A percentile compares a stretch with the other conserved stretches of the same genome.
phyloP scores from a whole-genome alignment of 2,888 invertebrate genomes.

The Phengaris arion region DNA sequence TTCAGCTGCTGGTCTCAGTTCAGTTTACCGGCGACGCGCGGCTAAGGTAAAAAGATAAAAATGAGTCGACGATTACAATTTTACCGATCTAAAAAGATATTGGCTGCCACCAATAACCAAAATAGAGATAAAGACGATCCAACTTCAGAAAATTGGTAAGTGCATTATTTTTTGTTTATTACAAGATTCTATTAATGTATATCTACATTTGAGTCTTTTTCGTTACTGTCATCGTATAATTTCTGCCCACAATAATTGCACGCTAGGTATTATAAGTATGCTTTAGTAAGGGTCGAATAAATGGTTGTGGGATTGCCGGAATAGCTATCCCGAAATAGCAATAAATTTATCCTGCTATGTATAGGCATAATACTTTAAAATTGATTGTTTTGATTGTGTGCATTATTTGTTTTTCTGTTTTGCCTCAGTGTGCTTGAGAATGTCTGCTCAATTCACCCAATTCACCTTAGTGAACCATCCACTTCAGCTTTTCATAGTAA shows the following conservation, averaged over 20 bases:
- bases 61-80: conserved; percentile 32
- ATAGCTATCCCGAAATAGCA: no score
- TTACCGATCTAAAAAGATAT: conserved; percentile 31
- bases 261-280: no score
- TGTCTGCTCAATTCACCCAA: conserved; percentile 31
- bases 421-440: conserved; percentile 34
- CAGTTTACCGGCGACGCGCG: no score
- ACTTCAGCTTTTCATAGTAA: conserved; percentile 29
- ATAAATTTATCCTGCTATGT: background rate
- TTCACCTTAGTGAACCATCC: conserved; percentile 33
- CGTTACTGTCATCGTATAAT: no score
- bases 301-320: no score
- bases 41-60: background rate
- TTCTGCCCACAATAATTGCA: no score
- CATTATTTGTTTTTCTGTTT: conserved; percentile 30
- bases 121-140: conserved; percentile 18
- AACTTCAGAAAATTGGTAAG: background rate
- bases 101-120: conserved; percentile 26
- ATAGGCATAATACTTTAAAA: background rate
- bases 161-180: conserved; percentile 3
- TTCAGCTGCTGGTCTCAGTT: no score
- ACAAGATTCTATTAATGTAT: no score
- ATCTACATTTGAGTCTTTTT: no score
- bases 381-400: conserved; percentile 23
- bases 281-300: no score